Percentiles rank a stretch among this genome's conserved stretches.
Conservation (phyloP, 2,888 invertebrate species). For the Trissoscelio sp. region DNA sequence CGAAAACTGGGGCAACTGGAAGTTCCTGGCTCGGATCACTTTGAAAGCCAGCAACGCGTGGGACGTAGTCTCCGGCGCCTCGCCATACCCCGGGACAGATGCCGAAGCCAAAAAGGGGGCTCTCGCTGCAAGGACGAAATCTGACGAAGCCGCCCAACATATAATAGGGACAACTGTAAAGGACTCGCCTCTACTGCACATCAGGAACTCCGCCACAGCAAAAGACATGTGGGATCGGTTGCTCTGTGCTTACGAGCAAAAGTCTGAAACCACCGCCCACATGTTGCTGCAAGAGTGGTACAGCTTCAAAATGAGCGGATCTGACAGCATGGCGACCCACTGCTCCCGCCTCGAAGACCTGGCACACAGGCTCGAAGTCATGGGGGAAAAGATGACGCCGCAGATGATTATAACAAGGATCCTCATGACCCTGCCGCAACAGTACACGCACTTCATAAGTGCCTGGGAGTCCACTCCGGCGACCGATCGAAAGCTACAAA, state of each 20-base stretch:
- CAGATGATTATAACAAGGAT: slow-evolving; percentile 72
- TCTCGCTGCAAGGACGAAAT: slow-evolving; percentile 18
- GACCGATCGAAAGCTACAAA: slow-evolving; percentile 44
- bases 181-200: slow-evolving; percentile 69
- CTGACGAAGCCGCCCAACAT: slow-evolving; percentile 71
- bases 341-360: slow-evolving; percentile 70
- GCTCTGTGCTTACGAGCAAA: slow-evolving; percentile 72
- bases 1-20: slow-evolving; percentile 53
- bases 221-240: slow-evolving; percentile 76
- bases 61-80: slow-evolving; percentile 14
- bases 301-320: slow-evolving; percentile 45
- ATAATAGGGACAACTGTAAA: slow-evolving; percentile 68
- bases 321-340: slow-evolving; percentile 68
- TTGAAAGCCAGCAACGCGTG: slow-evolving; percentile 39
- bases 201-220: slow-evolving; percentile 72
- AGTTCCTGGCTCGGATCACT: slow-evolving; percentile 36
- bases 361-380: slow-evolving; percentile 51
- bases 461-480: slow-evolving; percentile 67
- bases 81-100: no score
- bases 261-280: slow-evolving; percentile 72
- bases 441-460: slow-evolving; percentile 70
- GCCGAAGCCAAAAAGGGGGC: no score
- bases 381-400: slow-evolving; percentile 66
- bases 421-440: slow-evolving; percentile 67
- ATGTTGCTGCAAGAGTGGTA: slow-evolving; percentile 70